A percentile compares a stretch with the other conserved stretches of the same genome.
phyloP scores from a whole-genome alignment of 1,140 invertebrate species.

The Lepidostoma basale region DNA sequence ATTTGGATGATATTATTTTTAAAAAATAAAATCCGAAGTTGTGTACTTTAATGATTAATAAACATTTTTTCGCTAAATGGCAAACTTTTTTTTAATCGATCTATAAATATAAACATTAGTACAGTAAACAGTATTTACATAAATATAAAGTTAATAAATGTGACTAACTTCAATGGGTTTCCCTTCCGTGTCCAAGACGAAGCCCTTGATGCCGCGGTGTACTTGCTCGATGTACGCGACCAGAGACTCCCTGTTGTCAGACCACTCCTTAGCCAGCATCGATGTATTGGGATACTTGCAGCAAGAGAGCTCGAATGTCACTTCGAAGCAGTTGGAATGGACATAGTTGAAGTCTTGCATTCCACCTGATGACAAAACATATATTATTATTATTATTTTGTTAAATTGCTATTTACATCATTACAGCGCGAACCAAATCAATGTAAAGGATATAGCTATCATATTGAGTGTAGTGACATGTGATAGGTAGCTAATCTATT shows the following conservation, averaged over 20 bases:
- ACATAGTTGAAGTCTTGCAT: constrained; percentile 99
- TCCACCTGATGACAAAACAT: constrained; percentile 66
- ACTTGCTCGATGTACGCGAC: constrained; percentile 84
- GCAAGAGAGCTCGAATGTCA: constrained; percentile 95
- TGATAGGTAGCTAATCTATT: no score
- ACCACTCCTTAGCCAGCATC: constrained; percentile 81
- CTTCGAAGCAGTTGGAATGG: constrained; percentile 93
- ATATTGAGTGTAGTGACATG: no score
- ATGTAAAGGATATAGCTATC: no score
- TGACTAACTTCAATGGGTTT: constrained; percentile 50
- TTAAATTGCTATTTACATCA: no score
- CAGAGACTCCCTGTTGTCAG: constrained; percentile 84
- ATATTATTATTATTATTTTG: no score
- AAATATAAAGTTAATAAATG: constrained; percentile 4
- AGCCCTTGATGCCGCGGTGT: constrained; percentile 84
- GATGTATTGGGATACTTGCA: constrained; percentile 87
- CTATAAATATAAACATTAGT: no score
- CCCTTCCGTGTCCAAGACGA: constrained; percentile 55
- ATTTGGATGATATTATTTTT: no score
- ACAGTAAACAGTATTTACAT: not conserved
- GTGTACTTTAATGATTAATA: no score
- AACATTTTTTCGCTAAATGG: no score
- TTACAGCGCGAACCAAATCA: no score
- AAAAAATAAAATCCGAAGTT: no score
- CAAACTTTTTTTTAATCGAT: no score